Evolutionary conservation across 2,113 vertebrate species (phyloP).

Genomic region (Brachionichthys hirsutus): DNA sequence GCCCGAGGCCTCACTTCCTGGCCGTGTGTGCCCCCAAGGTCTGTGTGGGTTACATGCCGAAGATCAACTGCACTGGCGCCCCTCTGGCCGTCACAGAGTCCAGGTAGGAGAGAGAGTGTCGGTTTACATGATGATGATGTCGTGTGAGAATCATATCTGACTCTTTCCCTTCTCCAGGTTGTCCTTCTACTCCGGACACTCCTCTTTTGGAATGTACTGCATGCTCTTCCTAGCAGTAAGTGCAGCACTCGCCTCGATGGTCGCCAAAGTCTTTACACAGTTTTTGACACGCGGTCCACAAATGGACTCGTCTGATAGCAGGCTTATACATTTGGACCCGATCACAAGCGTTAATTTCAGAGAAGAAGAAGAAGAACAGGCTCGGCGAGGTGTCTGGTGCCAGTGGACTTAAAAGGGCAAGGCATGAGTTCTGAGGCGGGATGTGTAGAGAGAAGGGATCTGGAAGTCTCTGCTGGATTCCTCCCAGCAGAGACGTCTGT

Average conservation of each 20-base stretch:
- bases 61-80: constrained; percentile 83
- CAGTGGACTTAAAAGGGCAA: constrained; percentile 41
- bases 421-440: constrained; percentile 34
- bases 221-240: constrained; percentile 96
- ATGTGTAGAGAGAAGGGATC: constrained; percentile 32
- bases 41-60: constrained; percentile 81
- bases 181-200: constrained; percentile 96
- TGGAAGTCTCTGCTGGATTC: constrained; percentile 24
- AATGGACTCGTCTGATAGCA: constrained; percentile 18
- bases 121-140: not conserved
- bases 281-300: not conserved
- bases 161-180: constrained; percentile 74
- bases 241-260: constrained; percentile 5
- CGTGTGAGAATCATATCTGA: constrained; percentile 5
- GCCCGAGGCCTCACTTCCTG: constrained; percentile 91
- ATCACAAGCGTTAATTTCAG: constrained; percentile 20
- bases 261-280: too few relatives aligned
- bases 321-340: constrained; percentile 1
- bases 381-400: constrained; percentile 10
- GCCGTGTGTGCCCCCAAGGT: constrained; percentile 84
- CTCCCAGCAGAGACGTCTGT: constrained; percentile 40
- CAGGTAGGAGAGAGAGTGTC: constrained; percentile 76
- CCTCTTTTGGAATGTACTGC: constrained; percentile 98
- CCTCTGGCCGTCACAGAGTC: constrained; percentile 83
- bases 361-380: constrained; percentile 12